phyloP scores from a whole-genome alignment of 1,140 invertebrate species.

The Glossosoma conforme region DNA sequence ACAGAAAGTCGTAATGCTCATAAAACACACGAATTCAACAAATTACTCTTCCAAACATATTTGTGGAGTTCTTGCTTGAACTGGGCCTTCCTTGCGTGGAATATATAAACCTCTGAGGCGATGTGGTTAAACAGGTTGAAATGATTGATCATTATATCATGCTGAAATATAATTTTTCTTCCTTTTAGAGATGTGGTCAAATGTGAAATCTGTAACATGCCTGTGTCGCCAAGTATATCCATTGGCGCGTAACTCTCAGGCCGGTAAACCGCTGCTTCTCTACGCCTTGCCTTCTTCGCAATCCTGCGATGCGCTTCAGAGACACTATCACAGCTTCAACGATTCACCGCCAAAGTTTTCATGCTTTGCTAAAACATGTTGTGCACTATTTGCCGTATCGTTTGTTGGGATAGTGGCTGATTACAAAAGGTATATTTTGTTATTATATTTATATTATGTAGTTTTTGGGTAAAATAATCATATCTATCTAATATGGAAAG shows the following conservation, averaged over 20 bases:
- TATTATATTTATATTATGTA: neutral
- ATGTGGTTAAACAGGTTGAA: too few relatives aligned
- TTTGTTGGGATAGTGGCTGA: conserved; percentile 18
- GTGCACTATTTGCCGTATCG: conserved; percentile 17
- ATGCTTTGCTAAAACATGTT: conserved; percentile 19
- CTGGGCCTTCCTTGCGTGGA: too few relatives aligned
- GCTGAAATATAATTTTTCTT: neutral
- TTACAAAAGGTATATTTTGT: conserved; percentile 21
- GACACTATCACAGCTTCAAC: conserved; percentile 14
- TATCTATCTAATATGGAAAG: neutral
- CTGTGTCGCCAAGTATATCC: conserved; percentile 22
- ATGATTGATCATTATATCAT: too few relatives aligned
- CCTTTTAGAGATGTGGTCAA: conserved; percentile 26
- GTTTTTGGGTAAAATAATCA: neutral
- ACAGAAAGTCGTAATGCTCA: too few relatives aligned
- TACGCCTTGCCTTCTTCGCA: neutral
- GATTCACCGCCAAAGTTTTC: conserved; percentile 3
- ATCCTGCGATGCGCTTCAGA: conserved; percentile 2
- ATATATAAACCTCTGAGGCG: too few relatives aligned
- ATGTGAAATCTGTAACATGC: conserved; percentile 18
- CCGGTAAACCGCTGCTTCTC: conserved; percentile 12
- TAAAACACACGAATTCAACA: too few relatives aligned
- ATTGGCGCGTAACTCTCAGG: conserved; percentile 11
- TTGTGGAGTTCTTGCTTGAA: too few relatives aligned
- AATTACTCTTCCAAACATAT: too few relatives aligned